A percentile compares a stretch with the other conserved stretches of the same genome.
Evolutionary conservation across 2,797 vertebrate genomes (phyloP).

Genomic region (Pangasius sanitwongsei): DNA sequence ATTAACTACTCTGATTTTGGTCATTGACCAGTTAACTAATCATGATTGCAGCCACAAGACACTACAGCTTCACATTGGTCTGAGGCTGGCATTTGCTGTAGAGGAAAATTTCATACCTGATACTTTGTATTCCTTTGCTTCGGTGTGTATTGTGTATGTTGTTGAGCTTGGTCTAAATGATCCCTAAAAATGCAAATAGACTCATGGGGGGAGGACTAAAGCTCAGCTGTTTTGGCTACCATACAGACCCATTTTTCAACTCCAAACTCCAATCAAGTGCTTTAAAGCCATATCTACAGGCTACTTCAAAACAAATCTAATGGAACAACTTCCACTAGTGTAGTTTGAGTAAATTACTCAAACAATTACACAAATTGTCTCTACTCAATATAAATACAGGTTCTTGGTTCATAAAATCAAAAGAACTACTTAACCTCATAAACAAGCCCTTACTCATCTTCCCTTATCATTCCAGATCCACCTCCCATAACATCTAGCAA

Average conservation of each 20-base stretch:
- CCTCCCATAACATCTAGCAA: conserved; percentile 66
- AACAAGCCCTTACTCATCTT: conserved; percentile 19
- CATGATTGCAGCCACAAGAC: neutral
- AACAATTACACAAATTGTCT: conserved; percentile 23
- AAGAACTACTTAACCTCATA: conserved; percentile 10
- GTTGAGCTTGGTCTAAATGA: conserved; percentile 47
- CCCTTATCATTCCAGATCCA: conserved; percentile 47
- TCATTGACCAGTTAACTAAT: neutral
- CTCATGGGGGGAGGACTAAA: conserved; percentile 38
- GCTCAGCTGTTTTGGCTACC: neutral
- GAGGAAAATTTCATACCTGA: neutral
- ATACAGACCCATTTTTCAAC: neutral
- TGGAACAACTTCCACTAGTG: neutral
- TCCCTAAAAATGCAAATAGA: conserved; percentile 28
- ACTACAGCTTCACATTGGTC: neutral
- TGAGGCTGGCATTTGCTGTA: neutral
- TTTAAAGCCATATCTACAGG: conserved; percentile 28
- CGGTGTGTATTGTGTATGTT: neutral
- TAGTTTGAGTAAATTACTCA: conserved; percentile 22
- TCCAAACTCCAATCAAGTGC: conserved; percentile 7
- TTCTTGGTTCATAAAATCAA: conserved; percentile 2
- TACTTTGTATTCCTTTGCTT: neutral
- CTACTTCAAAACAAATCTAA: conserved; percentile 26
- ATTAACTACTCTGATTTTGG: neutral
- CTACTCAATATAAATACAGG: neutral